phyloP scores from a whole-genome alignment of 2,888 invertebrate genomes.

The Drosophila seclusa region DNA sequence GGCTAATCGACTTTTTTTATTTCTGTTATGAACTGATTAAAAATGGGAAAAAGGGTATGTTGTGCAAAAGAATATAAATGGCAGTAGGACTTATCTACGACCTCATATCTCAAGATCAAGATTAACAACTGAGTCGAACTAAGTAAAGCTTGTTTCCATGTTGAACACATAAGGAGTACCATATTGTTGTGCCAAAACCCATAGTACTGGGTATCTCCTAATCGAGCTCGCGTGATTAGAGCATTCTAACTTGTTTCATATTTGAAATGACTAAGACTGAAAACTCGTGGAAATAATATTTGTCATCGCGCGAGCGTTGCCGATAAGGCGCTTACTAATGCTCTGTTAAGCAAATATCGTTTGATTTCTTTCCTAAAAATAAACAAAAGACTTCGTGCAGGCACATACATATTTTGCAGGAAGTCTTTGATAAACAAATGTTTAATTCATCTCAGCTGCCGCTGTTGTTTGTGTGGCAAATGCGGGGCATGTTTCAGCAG shows the following conservation, averaged over 20 bases:
- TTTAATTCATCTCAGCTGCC: conserved; percentile 4
- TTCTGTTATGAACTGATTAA: neutral
- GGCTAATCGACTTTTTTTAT: conserved; percentile 6
- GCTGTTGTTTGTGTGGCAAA: conserved; percentile 12
- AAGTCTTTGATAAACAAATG: conserved; percentile 56
- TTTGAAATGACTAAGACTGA: conserved; percentile 30
- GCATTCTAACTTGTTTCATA: neutral
- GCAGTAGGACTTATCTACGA: neutral
- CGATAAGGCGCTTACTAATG: conserved; percentile 48
- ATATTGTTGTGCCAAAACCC: neutral
- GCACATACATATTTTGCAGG: conserved; percentile 31
- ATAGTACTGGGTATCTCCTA: neutral
- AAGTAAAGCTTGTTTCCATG: neutral
- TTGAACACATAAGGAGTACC: neutral
- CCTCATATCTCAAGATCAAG: neutral
- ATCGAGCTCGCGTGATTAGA: no score
- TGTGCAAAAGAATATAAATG: neutral
- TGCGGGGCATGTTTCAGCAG: conserved; percentile 38
- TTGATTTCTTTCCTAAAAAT: conserved; percentile 24
- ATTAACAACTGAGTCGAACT: neutral
- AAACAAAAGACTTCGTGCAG: conserved; percentile 16
- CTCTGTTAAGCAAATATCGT: conserved; percentile 9
- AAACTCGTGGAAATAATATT: conserved; percentile 4
- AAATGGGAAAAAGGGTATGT: neutral
- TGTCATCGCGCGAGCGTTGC: conserved; percentile 17